Conservation (phyloP, 2,797 vertebrate species). For the Moxostoma hubbsi region DNA sequence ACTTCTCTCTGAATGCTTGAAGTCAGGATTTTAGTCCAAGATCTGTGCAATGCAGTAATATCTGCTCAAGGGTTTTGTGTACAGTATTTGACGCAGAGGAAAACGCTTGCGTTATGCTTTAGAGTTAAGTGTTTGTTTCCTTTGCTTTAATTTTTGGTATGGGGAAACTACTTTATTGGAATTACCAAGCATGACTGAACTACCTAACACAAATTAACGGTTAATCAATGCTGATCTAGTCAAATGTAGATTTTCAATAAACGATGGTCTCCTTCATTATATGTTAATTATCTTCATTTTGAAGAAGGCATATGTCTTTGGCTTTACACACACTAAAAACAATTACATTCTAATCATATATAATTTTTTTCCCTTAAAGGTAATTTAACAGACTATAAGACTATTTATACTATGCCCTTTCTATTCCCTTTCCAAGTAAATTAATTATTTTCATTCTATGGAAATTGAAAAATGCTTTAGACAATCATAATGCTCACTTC, state of each 20-base stretch:
- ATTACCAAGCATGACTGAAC: conserved; percentile 24
- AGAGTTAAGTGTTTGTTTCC: conserved; percentile 55
- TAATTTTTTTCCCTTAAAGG: too few relatives aligned
- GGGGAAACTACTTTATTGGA: conserved; percentile 43
- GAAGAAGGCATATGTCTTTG: too few relatives aligned
- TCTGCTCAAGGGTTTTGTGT: conserved; percentile 40
- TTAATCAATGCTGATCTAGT: neutral
- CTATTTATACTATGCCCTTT: neutral
- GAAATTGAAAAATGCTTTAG: conserved; percentile 40
- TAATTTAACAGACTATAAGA: too few relatives aligned
- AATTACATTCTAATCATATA: too few relatives aligned
- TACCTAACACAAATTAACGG: neutral
- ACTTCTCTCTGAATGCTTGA: conserved; percentile 18
- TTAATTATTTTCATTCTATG: conserved; percentile 16
- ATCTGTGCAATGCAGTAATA: conserved; percentile 20
- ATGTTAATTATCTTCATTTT: too few relatives aligned
- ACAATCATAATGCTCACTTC: conserved; percentile 42
- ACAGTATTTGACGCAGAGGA: conserved; percentile 67
- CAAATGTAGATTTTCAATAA: neutral
- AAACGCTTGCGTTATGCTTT: conserved; percentile 65
- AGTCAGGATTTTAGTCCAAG: conserved; percentile 18
- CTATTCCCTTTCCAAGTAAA: conserved; percentile 18
- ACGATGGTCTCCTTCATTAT: too few relatives aligned
- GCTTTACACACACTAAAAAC: too few relatives aligned
- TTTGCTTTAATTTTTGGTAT: conserved; percentile 52